Evolutionary conservation across 2,113 vertebrate species (phyloP), one percentile per base, ranked within the genome.

Genomic region (Lepisosteus oculatus): DNA sequence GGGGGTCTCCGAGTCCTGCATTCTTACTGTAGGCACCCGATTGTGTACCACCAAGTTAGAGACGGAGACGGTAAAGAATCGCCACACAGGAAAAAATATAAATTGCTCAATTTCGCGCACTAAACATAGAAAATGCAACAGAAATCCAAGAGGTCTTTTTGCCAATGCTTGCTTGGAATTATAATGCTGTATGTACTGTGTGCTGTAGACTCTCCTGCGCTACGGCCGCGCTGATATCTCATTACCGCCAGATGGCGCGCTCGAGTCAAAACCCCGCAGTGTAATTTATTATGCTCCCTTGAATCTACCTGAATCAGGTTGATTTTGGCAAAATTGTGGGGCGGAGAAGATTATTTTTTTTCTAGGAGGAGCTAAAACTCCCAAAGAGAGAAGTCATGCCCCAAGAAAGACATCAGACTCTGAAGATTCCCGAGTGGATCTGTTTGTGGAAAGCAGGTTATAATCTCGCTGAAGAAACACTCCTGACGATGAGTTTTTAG

Each of bases 251-350:
- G 89, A 75, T 83, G 86, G 85, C 76, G 66, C 0, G 8, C 68
- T 79, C 62, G 77, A 74, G 78, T 76, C 13, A 69, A 44, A 63
- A 55, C 73, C 69, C 6, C 64, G 77, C 57, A 13, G 3, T 14
- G 5, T n/a, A 29, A 6, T n/a, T 13, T 4, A 5, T 4, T n/a
- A 5, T 11, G 57, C n/a, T 59, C 57, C 57, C 3, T 29, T 64
- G 56, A 43, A 63, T 81, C 75, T 83, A 90, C 88, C 89, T 90
- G 89, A 73, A 73, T 69, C 79, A 77, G 74, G 69, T 80, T 83
- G 68, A 81, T 81, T 67, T 57, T 55, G 55, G 61, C 70, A 43
- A 17, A 68, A 47, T 71, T 71, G 72, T 74, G 75, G 84, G 88
- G 88, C 81, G 89, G 89, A 83, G 83, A 70, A 55, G 78, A 80